These are phyloP conservation scores for Hippopotamyrus pictus DNA, from an alignment of 2,797 vertebrate species.

Conservation along the genomic window DNA sequence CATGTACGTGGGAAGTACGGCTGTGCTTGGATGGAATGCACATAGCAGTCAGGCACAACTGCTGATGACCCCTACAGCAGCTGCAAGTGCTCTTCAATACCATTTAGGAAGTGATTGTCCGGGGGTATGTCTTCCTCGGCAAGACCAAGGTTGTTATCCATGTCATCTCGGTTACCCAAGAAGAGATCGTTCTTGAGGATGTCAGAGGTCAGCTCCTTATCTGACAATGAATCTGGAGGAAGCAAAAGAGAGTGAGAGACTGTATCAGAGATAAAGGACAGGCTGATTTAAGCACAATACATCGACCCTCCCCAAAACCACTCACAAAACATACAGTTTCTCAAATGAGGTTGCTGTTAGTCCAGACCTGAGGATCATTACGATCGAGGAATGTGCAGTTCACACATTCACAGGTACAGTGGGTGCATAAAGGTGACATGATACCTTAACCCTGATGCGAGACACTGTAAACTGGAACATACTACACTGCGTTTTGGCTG, in stretches of 20 bases:
- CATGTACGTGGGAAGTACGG: not conserved
- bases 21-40: not conserved
- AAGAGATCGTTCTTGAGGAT: not conserved
- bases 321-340: not conserved
- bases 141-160: not conserved
- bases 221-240: conserved; percentile 22
- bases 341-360: not conserved
- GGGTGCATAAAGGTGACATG: not conserved
- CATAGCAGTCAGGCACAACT: conserved; percentile 7
- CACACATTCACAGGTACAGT: not conserved
- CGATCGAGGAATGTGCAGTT: not conserved
- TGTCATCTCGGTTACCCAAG: not conserved
- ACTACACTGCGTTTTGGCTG: not conserved
- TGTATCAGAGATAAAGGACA: no score
- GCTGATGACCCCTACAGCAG: not conserved
- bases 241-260: not conserved
- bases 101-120: not conserved
- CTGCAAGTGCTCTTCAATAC: not conserved
- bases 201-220: not conserved
- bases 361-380: not conserved
- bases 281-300: not conserved
- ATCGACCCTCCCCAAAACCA: not conserved
- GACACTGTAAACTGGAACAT: not conserved
- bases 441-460: not conserved
- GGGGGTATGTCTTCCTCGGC: not conserved